A percentile compares a stretch with the other conserved stretches of the same genome.
Conservation (phyloP, 2,113 vertebrate species). For the Mirza zaza region DNA sequence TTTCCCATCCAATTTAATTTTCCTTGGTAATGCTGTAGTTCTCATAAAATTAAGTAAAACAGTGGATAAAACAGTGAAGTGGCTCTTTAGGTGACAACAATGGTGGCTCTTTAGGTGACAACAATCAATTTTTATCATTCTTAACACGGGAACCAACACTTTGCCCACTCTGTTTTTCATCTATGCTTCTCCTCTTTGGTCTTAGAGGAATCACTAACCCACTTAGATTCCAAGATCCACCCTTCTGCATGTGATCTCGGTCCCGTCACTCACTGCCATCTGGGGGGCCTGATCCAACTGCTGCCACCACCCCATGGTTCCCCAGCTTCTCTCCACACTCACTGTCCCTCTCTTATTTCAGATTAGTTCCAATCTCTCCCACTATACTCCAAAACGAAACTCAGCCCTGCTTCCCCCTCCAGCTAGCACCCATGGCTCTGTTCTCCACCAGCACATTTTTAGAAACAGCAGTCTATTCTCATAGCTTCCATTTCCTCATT, state of each 20-base stretch:
- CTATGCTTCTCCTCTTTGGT: neutral
- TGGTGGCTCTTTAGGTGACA: neutral
- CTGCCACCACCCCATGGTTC: neutral
- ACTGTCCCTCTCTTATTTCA: neutral
- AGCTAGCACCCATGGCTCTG: neutral
- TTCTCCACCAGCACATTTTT: neutral
- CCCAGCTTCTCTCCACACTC: neutral
- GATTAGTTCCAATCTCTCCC: neutral
- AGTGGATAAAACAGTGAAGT: neutral
- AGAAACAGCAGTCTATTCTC: slow-evolving; percentile 30
- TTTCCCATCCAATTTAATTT: neutral
- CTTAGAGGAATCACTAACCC: neutral
- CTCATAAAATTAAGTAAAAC: neutral
- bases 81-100: neutral
- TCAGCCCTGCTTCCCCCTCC: neutral
- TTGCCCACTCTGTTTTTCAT: neutral
- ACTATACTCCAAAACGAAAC: neutral
- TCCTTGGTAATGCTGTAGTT: neutral
- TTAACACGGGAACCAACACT: neutral
- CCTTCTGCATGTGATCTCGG: neutral
- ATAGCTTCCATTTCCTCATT: neutral
- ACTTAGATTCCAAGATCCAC: neutral
- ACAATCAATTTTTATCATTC: neutral
- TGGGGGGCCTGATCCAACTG: neutral
- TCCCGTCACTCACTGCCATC: neutral